phyloP scores from a whole-genome alignment of 2,113 vertebrate species.

The Strix uralensis region DNA sequence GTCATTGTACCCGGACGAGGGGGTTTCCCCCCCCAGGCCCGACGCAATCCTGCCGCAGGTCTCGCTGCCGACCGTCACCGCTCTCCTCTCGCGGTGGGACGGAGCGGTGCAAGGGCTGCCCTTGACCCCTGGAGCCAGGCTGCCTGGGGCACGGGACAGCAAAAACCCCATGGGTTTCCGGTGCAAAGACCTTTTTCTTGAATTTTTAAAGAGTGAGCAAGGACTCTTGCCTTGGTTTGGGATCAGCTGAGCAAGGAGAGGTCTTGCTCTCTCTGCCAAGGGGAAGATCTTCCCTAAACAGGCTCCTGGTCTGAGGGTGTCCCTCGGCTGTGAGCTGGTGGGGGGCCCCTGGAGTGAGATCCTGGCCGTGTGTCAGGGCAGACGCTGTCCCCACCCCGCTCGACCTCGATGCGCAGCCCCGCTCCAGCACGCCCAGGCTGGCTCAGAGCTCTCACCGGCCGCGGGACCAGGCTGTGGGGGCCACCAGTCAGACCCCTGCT shows the following conservation, averaged over 20 bases:
- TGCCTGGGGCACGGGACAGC: neutral
- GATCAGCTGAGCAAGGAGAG: neutral
- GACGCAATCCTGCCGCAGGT: neutral
- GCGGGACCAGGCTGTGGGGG: accelerated
- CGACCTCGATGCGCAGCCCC: neutral
- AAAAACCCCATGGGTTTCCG: accelerated
- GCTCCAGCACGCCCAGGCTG: neutral
- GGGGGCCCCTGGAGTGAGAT: neutral
- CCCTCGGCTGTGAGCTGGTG: accelerated
- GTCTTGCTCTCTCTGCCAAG: neutral
- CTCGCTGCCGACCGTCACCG: neutral
- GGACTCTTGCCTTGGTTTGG: neutral
- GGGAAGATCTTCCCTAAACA: neutral
- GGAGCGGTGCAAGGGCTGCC: neutral
- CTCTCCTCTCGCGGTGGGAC: neutral
- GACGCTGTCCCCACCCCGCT: neutral
- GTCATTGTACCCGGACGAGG: constrained; percentile 51
- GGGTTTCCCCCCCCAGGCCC: neutral
- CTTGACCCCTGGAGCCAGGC: accelerated
- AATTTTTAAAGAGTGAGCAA: accelerated
- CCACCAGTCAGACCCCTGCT: neutral
- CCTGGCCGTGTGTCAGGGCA: neutral
- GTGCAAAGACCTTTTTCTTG: neutral
- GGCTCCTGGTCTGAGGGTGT: accelerated
- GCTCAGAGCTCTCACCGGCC: neutral